phyloP scores from a whole-genome alignment of 2,888 invertebrate species.

The Cancer borealis region DNA sequence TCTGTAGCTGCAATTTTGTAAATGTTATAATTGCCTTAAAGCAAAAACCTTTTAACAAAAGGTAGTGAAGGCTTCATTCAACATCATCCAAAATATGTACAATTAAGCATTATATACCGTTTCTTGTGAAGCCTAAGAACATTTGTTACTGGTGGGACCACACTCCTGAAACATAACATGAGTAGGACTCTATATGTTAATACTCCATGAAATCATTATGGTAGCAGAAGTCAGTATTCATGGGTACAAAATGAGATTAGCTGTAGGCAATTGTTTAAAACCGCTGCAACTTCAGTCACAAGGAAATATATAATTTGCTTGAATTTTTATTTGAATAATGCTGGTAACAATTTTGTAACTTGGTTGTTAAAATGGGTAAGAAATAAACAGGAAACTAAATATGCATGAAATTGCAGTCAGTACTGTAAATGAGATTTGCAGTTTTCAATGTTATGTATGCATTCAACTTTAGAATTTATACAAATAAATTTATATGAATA shows the following conservation, averaged over 20 bases:
- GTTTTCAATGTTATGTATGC: slow-evolving; percentile 8
- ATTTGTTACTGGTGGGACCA: slow-evolving; percentile 13
- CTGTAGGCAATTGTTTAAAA: slow-evolving; percentile 2
- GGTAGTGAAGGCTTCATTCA: not conserved
- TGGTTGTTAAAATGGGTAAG: not conserved
- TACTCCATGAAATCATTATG: slow-evolving; percentile 4
- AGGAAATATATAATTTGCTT: not conserved
- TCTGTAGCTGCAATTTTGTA: not conserved
- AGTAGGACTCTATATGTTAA: not conserved
- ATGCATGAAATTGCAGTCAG: not conserved
- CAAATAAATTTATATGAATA: slow-evolving; percentile 37
- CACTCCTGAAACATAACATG: slow-evolving; percentile 40
- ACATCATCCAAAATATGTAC: slow-evolving; percentile 35
- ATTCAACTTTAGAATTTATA: not conserved
- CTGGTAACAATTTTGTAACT: not conserved
- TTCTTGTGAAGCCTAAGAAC: not conserved
- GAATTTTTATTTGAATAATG: not conserved
- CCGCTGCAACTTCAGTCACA: not conserved
- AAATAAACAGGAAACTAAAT: not conserved
- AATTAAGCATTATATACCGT: not conserved
- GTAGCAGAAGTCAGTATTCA: slow-evolving; percentile 26
- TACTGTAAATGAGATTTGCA: slow-evolving; percentile 11
- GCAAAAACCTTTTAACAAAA: not conserved
- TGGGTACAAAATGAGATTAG: slow-evolving; percentile 35
- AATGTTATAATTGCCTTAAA: slow-evolving; percentile 41